Evolutionary conservation across 1,140 invertebrate genomes (phyloP).

Genomic region (Thaumatotibia leucotreta): DNA sequence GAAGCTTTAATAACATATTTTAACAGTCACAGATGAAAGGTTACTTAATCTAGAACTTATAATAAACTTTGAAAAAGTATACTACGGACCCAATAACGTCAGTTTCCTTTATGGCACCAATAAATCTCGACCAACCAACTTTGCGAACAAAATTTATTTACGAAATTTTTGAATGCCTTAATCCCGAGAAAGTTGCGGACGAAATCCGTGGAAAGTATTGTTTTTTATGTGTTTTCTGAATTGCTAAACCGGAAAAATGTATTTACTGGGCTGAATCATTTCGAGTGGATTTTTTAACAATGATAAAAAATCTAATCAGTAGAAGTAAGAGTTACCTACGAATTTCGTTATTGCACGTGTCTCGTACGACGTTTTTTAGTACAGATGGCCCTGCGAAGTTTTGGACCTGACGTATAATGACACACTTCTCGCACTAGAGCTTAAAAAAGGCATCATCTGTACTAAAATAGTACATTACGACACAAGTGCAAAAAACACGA

Average conservation of each 20-base stretch:
- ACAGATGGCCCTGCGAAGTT: too few relatives aligned
- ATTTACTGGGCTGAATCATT: neutral
- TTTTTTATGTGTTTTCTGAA: neutral
- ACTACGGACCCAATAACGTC: neutral
- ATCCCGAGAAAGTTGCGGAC: neutral
- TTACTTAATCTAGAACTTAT: neutral
- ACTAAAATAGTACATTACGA: too few relatives aligned
- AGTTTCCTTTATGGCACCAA: neutral
- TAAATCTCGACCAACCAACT: neutral
- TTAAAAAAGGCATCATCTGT: too few relatives aligned
- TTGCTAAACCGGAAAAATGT: neutral
- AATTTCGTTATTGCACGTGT: too few relatives aligned
- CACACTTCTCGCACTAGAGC: too few relatives aligned
- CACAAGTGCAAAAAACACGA: too few relatives aligned
- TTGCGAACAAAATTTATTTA: conserved; percentile 4
- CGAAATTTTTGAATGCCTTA: conserved; percentile 8
- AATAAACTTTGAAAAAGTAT: neutral
- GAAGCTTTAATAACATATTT: too few relatives aligned
- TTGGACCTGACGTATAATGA: too few relatives aligned
- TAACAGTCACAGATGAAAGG: too few relatives aligned
- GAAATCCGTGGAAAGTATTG: neutral
- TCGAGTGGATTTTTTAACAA: neutral
- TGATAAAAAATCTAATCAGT: neutral
- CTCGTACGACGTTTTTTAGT: too few relatives aligned
- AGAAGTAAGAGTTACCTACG: too few relatives aligned